Conservation (phyloP, 1,140 invertebrate genomes). For the Bursaphelenchus mucronatus region DNA sequence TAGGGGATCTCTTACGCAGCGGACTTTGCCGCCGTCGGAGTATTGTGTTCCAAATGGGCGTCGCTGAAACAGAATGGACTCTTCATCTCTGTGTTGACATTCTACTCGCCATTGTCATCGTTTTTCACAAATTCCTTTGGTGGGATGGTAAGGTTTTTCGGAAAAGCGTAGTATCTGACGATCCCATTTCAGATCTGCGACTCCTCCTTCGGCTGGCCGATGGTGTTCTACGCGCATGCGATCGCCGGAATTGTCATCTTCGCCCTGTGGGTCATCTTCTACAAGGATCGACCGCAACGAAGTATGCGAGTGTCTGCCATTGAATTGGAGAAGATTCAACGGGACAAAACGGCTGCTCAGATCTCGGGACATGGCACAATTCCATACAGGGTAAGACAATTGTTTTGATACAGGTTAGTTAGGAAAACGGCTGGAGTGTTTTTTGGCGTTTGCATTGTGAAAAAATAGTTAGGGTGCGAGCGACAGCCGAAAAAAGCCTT, state of each 20-base stretch:
- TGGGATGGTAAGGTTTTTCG: slow-evolving; percentile 17
- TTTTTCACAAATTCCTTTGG: slow-evolving; percentile 25
- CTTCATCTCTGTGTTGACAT: slow-evolving; percentile 35
- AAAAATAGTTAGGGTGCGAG: too few species aligned
- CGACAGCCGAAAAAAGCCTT: too few species aligned
- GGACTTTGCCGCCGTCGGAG: slow-evolving; percentile 33
- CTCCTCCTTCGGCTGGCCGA: slow-evolving; percentile 31
- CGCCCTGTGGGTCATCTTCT: slow-evolving; percentile 21
- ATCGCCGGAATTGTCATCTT: slow-evolving; percentile 21
- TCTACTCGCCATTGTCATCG: slow-evolving; percentile 28
- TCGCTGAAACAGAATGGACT: slow-evolving; percentile 33
- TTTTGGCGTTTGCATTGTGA: too few species aligned
- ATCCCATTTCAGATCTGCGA: slow-evolving; percentile 24
- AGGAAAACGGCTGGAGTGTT: too few species aligned
- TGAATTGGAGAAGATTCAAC: slow-evolving; percentile 27
- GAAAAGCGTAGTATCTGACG: too few species aligned
- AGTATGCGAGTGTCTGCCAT: slow-evolving; percentile 6
- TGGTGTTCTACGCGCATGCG: slow-evolving; percentile 27
- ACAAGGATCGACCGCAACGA: slow-evolving; percentile 23
- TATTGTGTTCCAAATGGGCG: slow-evolving; percentile 30
- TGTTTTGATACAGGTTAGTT: too few species aligned
- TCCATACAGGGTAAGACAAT: too few species aligned
- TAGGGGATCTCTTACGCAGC: slow-evolving; percentile 33
- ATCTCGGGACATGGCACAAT: background rate
- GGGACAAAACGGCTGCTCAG: slow-evolving; percentile 22